phyloP scores from a whole-genome alignment of 2,113 vertebrate species.

The Mirounga angustirostris region DNA sequence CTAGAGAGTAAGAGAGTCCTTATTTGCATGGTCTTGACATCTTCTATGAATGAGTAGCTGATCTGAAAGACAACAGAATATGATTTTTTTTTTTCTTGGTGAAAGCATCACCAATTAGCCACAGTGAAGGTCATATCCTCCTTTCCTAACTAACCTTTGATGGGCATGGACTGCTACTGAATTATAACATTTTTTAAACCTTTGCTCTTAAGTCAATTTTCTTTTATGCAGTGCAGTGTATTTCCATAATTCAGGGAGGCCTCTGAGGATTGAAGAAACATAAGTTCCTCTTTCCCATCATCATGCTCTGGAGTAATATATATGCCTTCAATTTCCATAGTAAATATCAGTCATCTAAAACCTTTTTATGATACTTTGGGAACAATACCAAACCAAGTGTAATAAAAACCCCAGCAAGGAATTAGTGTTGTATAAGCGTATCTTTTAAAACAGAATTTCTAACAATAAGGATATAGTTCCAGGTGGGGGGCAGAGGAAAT shows the following conservation, averaged over 20 bases:
- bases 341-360: not conserved
- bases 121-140: not conserved
- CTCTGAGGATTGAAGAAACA: not conserved
- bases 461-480: fast-evolving
- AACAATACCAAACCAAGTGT: not conserved
- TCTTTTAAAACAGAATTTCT: not conserved
- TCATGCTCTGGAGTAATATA: not conserved
- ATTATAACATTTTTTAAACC: not conserved
- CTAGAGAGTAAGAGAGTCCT: not conserved
- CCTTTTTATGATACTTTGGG: not conserved
- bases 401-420: not conserved
- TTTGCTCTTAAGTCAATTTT: not conserved
- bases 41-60: not conserved
- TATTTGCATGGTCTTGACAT: fast-evolving
- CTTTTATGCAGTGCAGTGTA: not conserved
- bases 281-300: not conserved
- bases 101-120: not conserved
- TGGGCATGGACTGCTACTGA: not conserved
- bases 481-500: not conserved
- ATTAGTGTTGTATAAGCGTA: not conserved
- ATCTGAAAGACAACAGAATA: not conserved
- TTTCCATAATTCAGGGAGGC: not conserved
- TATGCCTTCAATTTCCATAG: not conserved
- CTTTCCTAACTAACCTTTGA: not conserved
- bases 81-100: not conserved